phyloP scores from a whole-genome alignment of 2,888 invertebrate species.

The Drosophila histrio region DNA sequence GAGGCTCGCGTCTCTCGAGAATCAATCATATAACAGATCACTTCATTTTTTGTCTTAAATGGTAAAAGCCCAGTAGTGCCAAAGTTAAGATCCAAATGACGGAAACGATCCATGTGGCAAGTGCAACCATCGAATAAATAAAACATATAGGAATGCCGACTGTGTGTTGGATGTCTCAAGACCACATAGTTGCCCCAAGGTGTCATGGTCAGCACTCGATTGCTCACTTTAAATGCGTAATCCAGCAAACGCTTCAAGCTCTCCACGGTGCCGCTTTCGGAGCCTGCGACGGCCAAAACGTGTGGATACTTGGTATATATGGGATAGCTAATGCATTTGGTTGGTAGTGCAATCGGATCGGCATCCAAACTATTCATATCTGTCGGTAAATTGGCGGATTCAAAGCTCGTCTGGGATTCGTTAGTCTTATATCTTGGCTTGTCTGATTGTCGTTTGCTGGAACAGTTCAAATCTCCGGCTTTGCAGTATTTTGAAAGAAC shows the following conservation, averaged over 20 bases:
- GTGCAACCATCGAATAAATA: conserved; percentile 82
- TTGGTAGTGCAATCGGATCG: not conserved
- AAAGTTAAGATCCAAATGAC: conserved; percentile 79
- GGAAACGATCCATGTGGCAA: conserved; percentile 81
- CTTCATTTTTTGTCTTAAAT: conserved; percentile 66
- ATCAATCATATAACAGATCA: conserved; percentile 75
- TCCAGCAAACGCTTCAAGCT: conserved; percentile 76
- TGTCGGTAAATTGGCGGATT: not conserved
- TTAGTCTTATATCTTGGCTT: too few relatives aligned
- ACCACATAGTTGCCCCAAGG: conserved; percentile 83
- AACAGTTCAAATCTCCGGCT: too few relatives aligned
- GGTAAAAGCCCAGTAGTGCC: conserved; percentile 82
- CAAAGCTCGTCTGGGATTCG: conserved; percentile 1
- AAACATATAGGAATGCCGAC: conserved; percentile 34
- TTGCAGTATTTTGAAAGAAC: not conserved
- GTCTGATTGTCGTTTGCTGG: not conserved
- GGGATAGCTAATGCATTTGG: conserved; percentile 62
- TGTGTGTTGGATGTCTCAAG: conserved; percentile 47
- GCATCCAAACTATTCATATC: not conserved
- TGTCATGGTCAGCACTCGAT: conserved; percentile 81
- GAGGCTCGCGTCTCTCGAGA: conserved; percentile 58
- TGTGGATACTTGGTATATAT: conserved; percentile 66
- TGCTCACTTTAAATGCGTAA: conserved; percentile 78
- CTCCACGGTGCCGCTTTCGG: conserved; percentile 81
- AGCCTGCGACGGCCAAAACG: conserved; percentile 81